A percentile compares a stretch with the other conserved stretches of the same genome.
phyloP scores from a whole-genome alignment of 2,113 vertebrate genomes.

The Odobenus rosmarus region DNA sequence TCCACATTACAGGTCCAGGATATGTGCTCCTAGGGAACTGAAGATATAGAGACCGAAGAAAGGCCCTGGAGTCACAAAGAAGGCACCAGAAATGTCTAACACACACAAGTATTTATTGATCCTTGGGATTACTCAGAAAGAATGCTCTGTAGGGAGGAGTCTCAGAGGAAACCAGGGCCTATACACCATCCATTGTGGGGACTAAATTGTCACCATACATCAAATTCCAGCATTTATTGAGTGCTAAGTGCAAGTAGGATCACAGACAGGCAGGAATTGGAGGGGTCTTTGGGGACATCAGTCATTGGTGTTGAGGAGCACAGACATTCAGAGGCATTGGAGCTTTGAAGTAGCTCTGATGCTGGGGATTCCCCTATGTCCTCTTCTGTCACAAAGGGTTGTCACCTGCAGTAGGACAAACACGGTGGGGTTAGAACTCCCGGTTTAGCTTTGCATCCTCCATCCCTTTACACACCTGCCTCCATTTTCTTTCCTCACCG shows the following conservation, averaged over 20 bases:
- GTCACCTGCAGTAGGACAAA: background rate
- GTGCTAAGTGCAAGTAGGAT: background rate
- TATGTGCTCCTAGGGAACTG: background rate
- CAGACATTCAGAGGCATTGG: background rate
- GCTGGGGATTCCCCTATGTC: background rate
- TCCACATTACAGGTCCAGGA: background rate
- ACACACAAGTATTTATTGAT: too few species aligned
- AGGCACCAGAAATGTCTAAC: background rate
- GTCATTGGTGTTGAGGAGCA: background rate
- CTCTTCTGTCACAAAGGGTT: background rate
- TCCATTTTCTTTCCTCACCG: too few species aligned
- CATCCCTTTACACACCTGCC: background rate
- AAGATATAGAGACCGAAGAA: background rate
- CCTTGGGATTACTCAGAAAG: background rate
- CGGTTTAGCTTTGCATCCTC: background rate
- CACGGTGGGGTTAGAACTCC: background rate
- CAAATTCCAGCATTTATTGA: background rate
- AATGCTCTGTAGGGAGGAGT: background rate
- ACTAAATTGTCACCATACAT: background rate
- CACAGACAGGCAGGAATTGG: background rate
- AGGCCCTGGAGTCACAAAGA: background rate
- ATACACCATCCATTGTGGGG: background rate
- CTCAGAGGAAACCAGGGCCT: background rate
- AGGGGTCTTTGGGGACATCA: background rate
- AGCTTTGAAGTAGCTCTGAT: background rate